Base-by-base conservation (phyloP, 2,113 vertebrate genomes). In the Trematocara variabile region DNA sequence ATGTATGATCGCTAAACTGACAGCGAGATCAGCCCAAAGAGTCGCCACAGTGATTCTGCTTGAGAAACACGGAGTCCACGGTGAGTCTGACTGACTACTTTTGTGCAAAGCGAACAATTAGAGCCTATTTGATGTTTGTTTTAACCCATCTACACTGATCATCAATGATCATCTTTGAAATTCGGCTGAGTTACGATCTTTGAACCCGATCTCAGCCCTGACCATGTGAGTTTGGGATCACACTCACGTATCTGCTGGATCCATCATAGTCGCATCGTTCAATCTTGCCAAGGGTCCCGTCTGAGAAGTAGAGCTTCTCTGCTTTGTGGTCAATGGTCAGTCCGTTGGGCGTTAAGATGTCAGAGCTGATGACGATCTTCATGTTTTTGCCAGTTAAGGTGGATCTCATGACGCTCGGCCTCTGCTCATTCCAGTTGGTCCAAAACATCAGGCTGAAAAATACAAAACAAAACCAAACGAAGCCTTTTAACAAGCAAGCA, bases 371-470 rank as follows among this genome's bases (percentile, higher is more conserved):
- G 91, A 99, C 97, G 48, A 98, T 96, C 89, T 96, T 98, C 22
- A 98, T 96, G 92, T 98, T 99, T 85, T 97, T 98, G 60, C 99
- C 99, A 1, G 96, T 95, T 41, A 99, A 91, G 2, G 98, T 98
- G 52, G 98, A 97, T 91, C 98, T 97, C 97, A 99, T 99, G 93
- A 99, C 97, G 92, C 98, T 99, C 2, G 99, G 98, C n/a, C 97
- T 97, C 79, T 99, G 99, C 91, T 99, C 99, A 53, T 99, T 99
- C 98, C 99, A 99, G 94, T 99, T 99, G 88, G 98, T 99, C 99
- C 99, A 99, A 94, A 99, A 99, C 98, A 99, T 98, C 93, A 99
- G 95, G 93, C 99, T 99, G 5, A 12, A 90, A 90, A 84, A 91
- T 16, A 52, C 14, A 44, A 20, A 82, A 68, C 22, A 83, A 11